These are phyloP conservation scores for Penaeus vannamei DNA, from an alignment of 1,140 invertebrate genomes.

Conservation along the genomic window DNA sequence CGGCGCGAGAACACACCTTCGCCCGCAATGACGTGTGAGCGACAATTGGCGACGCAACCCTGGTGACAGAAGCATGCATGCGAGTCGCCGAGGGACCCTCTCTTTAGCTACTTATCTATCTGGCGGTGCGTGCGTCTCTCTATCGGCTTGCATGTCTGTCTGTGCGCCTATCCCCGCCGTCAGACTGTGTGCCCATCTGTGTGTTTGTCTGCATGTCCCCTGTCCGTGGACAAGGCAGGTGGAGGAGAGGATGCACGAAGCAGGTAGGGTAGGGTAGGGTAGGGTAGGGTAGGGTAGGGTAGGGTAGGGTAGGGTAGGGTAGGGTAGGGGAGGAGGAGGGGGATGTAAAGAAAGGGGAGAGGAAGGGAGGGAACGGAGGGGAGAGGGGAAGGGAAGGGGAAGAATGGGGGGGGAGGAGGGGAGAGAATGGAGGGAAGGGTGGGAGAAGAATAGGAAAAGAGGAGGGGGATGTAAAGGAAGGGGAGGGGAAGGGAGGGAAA, in stretches of 20 bases:
- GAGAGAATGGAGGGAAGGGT: neutral
- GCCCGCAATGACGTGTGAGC: too few relatives aligned
- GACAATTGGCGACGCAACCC: too few relatives aligned
- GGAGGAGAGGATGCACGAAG: neutral
- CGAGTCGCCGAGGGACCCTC: neutral
- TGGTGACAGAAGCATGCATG: neutral
- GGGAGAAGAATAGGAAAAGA: neutral
- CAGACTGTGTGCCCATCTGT: neutral
- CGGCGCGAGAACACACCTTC: too few relatives aligned
- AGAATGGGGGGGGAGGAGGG: neutral
- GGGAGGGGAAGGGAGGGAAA: neutral
- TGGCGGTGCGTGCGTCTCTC: conserved; percentile 14
- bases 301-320: neutral
- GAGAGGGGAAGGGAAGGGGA: neutral
- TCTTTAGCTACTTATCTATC: neutral
- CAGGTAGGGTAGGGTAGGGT: neutral
- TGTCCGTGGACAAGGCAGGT: neutral
- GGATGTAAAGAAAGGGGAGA: neutral
- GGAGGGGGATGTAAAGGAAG: neutral
- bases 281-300: too few relatives aligned
- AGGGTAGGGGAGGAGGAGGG: neutral
- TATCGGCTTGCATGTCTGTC: conserved; percentile 30
- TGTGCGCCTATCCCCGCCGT: neutral
- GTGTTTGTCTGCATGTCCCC: neutral
- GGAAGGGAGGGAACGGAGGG: neutral